Evolutionary conservation across 2,797 vertebrate species (phyloP), one percentile per base, ranked within the genome.

Genomic region (Rhabdomys pumilio): DNA sequence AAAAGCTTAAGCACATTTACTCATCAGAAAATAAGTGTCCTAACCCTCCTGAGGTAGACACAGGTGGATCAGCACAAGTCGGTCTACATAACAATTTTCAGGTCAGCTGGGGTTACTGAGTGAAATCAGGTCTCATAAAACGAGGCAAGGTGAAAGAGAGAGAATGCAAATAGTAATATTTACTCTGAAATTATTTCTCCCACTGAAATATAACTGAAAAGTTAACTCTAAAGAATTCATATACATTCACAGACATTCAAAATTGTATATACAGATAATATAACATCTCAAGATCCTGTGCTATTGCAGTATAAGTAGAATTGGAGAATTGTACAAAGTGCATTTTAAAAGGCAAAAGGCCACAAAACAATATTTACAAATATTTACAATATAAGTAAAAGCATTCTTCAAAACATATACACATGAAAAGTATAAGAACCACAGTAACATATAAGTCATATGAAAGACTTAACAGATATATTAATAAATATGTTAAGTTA

Each of bases 331-430:
- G 24, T 90, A 59, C 9, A 92, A 91, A 85, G 57, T 53, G 79
- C n/a, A 6, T 19, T 14, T 61, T 87, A 92, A 79, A 87, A 80
- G 10, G 50, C 22, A 17, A 34, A 34, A 53, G 15, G 29, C 59
- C 63, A 77, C 59, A 94, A 90, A 89, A 76, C 38, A 84, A 13
- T 80, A 86, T 55, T 92, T 77, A 84, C 53, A 92, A 75, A 93
- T 91, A 69, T n/a, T 69, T 69, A 34, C 31, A 19, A 90, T 69
- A 76, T 0, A 92, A 77, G 13, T 38, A 73, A 75, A 97, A 86
- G 55, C 72, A 80, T 50, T 87, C n/a, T 84, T 80, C 44, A 95
- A 95, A 95, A 82, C 10, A 20, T 87, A 87, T 4, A 72, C 5
- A 91, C 55, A 50, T 63, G 61, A 34, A 8, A 89, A 79, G 29